Evolutionary conservation across 2,113 vertebrate species (phyloP).

Genomic region (Sceloporus tristichus): DNA sequence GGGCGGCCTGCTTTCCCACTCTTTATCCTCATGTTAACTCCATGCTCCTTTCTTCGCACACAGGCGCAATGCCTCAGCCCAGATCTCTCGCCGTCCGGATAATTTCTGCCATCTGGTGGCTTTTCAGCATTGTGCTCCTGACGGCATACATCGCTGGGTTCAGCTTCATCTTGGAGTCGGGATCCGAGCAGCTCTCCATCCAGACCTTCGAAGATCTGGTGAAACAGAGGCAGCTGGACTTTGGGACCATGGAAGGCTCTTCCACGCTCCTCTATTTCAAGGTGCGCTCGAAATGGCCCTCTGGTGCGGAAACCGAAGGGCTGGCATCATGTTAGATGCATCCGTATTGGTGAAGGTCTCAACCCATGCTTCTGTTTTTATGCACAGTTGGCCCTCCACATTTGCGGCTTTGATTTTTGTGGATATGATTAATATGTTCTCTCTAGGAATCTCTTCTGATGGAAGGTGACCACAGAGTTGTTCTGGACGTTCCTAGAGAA

Average conservation of each 20-base stretch:
- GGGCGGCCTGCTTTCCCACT: accelerated
- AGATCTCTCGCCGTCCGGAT: constrained; percentile 84
- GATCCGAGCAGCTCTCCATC: constrained; percentile 76
- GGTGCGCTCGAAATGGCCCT: constrained; percentile 64
- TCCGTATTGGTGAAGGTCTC: not conserved
- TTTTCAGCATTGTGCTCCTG: constrained; percentile 86
- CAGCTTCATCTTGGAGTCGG: constrained; percentile 70
- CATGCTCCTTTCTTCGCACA: accelerated
- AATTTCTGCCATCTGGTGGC: constrained; percentile 88
- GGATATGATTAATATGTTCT: no score
- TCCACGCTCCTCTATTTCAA: constrained; percentile 87
- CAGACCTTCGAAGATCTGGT: constrained; percentile 88
- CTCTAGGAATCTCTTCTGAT: no score
- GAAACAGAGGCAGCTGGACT: constrained; percentile 85
- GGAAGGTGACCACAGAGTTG: no score
- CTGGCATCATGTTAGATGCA: not conserved
- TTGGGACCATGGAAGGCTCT: constrained; percentile 83
- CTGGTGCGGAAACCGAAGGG: not conserved
- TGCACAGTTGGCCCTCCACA: not conserved
- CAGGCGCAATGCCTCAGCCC: constrained; percentile 87
- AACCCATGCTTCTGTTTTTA: no score
- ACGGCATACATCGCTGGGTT: constrained; percentile 87
- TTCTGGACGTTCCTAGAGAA: no score
- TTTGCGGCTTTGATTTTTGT: no score
- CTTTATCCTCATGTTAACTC: accelerated